A percentile compares a stretch with the other conserved stretches of the same genome.
These are phyloP conservation scores for Tenthredo scrophulariae DNA, from an alignment of 2,888 invertebrate species.

Conservation along the genomic window DNA sequence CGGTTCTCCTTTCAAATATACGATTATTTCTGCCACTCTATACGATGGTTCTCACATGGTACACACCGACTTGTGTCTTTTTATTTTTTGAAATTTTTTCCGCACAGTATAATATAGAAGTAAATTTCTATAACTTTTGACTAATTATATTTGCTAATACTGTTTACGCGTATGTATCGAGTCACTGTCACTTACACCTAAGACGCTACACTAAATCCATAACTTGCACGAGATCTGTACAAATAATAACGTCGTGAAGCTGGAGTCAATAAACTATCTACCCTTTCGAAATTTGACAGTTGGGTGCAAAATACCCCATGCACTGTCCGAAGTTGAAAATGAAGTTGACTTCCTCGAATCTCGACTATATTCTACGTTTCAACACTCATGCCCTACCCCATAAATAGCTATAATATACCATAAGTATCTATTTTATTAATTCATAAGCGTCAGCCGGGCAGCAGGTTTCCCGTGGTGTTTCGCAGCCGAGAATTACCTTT, in stretches of 20 bases:
- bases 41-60: neutral
- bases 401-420: neutral
- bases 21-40: neutral
- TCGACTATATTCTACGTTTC: neutral
- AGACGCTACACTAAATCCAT: neutral
- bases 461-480: neutral
- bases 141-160: neutral
- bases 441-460: neutral
- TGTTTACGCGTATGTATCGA: neutral
- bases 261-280: neutral
- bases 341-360: neutral
- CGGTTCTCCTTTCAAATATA: neutral
- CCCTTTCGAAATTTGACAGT: neutral
- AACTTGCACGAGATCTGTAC: neutral
- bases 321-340: neutral
- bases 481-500: constrained; percentile 28
- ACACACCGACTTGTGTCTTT: too few species aligned
- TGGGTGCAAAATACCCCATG: neutral
- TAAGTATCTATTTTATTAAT: constrained; percentile 1
- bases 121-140: neutral
- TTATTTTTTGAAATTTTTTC: too few species aligned
- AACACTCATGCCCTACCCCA: neutral
- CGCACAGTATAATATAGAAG: too few species aligned
- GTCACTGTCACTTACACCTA: neutral
- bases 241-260: neutral